These are phyloP conservation scores for Sus cebifrons DNA, from an alignment of 2,797 vertebrate species.

Conservation along the genomic window DNA sequence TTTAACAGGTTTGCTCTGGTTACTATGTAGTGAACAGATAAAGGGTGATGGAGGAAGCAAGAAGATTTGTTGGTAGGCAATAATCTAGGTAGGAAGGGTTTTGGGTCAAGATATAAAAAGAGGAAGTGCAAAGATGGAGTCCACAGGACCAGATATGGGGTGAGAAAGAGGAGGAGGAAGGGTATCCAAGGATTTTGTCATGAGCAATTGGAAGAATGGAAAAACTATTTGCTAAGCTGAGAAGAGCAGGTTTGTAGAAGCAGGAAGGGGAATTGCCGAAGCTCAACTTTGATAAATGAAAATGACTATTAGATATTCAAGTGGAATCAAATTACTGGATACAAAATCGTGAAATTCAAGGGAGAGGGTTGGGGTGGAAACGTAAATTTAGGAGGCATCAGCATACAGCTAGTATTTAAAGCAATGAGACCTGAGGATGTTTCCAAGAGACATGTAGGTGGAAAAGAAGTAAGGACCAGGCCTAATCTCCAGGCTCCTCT, in stretches of 20 bases:
- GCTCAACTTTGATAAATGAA: background rate
- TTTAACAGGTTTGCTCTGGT: background rate
- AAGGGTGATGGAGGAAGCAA: background rate
- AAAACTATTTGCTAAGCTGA: background rate
- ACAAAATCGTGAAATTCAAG: conserved; percentile 5
- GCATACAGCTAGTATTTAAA: background rate
- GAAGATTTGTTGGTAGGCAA: background rate
- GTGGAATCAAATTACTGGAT: background rate
- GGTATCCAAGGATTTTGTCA: background rate
- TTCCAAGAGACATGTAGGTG: background rate
- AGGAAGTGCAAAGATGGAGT: background rate
- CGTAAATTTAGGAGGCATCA: background rate
- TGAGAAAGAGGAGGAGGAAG: background rate
- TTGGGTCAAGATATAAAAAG: background rate
- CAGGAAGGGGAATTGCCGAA: background rate
- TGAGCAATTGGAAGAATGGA: background rate
- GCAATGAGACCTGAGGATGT: background rate
- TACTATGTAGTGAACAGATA: background rate
- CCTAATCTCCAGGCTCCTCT: background rate
- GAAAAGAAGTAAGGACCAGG: background rate
- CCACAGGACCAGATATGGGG: background rate
- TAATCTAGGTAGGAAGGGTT: background rate
- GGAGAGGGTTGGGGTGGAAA: background rate
- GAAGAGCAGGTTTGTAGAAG: background rate
- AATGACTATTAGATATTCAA: background rate